These are phyloP conservation scores for Limosa lapponica DNA, from an alignment of 2,797 vertebrate species.

Conservation along the genomic window DNA sequence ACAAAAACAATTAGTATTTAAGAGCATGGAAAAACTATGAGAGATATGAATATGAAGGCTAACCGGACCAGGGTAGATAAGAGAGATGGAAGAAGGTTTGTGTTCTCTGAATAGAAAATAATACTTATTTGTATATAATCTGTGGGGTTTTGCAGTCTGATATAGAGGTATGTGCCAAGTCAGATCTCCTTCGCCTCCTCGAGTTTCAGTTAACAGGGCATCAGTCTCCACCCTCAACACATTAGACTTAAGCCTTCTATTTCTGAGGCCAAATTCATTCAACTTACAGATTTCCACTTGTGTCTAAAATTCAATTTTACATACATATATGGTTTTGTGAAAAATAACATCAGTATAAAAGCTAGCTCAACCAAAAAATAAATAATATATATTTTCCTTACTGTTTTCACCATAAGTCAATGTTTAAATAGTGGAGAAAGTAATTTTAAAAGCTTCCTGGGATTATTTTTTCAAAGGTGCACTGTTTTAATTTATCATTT, in stretches of 20 bases:
- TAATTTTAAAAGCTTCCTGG: slow-evolving; percentile 24
- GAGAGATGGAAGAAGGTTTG: neutral
- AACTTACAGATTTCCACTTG: neutral
- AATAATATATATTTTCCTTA: neutral
- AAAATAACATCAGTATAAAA: neutral
- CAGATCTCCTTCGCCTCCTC: neutral
- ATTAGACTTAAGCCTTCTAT: neutral
- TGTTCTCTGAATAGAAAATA: neutral
- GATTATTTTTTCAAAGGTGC: slow-evolving; percentile 11
- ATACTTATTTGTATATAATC: neutral
- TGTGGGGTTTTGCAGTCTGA: neutral
- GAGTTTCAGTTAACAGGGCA: neutral
- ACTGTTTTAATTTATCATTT: slow-evolving; percentile 49
- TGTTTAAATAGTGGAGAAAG: slow-evolving; percentile 22
- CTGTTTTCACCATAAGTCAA: slow-evolving; percentile 13
- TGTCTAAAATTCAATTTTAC: neutral
- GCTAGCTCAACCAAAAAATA: neutral
- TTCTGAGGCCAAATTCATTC: neutral
- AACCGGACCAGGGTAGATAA: neutral
- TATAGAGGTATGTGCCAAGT: neutral
- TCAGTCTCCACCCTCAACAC: neutral
- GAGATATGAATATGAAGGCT: neutral
- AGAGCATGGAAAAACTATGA: neutral
- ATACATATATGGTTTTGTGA: neutral
- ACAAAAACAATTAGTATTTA: neutral